These are phyloP conservation scores for Orientallactaga sibirica DNA, from an alignment of 2,797 vertebrate genomes.

Conservation along the genomic window DNA sequence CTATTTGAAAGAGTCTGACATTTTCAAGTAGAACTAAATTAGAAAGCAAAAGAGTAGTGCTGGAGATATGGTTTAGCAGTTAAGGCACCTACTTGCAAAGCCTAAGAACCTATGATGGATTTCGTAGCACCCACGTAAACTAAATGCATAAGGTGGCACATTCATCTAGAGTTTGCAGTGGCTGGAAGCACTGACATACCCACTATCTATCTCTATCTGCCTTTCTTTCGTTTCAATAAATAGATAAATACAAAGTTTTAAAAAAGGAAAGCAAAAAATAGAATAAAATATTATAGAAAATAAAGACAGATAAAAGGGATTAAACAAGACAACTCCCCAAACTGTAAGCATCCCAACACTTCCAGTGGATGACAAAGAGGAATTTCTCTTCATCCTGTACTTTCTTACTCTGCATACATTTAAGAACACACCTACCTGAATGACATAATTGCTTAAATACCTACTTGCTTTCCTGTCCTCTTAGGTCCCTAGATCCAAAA, in stretches of 20 bases:
- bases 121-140: no score
- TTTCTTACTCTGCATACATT: background rate
- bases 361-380: background rate
- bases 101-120: no score
- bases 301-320: background rate
- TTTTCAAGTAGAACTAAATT: background rate
- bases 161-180: no score
- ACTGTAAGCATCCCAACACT: background rate
- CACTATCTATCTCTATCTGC: no score
- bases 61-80: no score
- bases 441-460: background rate
- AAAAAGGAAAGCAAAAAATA: background rate
- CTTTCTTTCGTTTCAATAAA: no score
- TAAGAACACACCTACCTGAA: background rate
- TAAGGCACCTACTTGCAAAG: no score
- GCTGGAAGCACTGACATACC: no score
- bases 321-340: background rate
- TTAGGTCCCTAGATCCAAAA: background rate
- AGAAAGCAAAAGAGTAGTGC: background rate
- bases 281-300: conserved; percentile 5
- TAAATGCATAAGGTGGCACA: no score
- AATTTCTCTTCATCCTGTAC: background rate
- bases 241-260: no score
- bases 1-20: background rate
- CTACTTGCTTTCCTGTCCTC: background rate